These are phyloP conservation scores for Stylophora pistillata DNA, from an alignment of 64 coral and sea anemone species.

Conservation along the genomic window DNA sequence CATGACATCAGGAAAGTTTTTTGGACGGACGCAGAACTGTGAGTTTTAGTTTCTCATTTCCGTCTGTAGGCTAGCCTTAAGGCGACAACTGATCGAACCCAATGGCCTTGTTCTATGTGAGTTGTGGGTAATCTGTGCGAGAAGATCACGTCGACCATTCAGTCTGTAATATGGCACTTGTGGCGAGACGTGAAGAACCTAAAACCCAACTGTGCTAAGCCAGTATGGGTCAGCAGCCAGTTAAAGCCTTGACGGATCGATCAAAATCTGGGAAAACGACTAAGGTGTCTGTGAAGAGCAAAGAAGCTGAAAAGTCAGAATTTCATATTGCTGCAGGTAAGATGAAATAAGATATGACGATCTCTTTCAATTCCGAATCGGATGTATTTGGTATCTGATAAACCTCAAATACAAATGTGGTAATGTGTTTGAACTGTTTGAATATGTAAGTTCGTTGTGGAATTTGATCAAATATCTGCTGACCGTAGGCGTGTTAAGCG, in stretches of 20 bases:
- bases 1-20: conserved; percentile 49
- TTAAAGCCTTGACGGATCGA: conserved; percentile 11
- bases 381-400: neutral
- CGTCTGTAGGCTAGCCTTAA: neutral
- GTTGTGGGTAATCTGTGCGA: neutral
- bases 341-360: neutral
- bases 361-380: neutral
- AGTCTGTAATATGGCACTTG: conserved; percentile 9
- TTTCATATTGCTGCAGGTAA: conserved; percentile 6
- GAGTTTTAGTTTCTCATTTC: neutral
- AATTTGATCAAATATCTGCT: conserved; percentile 30
- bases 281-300: conserved; percentile 1
- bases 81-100: neutral
- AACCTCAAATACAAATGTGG: conserved; percentile 2
- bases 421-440: neutral
- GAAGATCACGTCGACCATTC: neutral
- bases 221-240: conserved; percentile 51
- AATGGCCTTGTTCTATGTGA: neutral
- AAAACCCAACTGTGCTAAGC: neutral
- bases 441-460: neutral
- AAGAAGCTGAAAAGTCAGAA: conserved; percentile 40
- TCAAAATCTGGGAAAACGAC: conserved; percentile 13
- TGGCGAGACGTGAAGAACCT: neutral
- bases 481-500: neutral
- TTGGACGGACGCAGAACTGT: neutral